These are phyloP conservation scores for Australoheros scitulus DNA, from an alignment of 2,113 vertebrate species.

Conservation along the genomic window DNA sequence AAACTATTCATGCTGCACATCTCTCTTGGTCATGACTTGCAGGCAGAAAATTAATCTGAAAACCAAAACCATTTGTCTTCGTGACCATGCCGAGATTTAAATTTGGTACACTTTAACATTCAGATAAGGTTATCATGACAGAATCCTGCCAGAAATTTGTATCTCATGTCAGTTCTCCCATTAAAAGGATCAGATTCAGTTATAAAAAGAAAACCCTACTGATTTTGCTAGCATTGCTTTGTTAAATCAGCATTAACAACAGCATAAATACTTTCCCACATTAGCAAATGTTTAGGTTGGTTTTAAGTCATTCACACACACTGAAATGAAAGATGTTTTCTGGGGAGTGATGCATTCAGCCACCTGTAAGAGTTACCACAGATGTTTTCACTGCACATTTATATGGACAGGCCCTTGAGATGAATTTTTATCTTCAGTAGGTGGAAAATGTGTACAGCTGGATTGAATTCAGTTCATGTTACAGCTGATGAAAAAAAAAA, in stretches of 20 bases:
- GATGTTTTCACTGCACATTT: neutral
- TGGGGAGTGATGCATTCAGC: too few species aligned
- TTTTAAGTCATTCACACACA: too few species aligned
- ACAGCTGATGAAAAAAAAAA: neutral
- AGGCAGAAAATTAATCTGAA: slow-evolving; percentile 41
- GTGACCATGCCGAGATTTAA: slow-evolving; percentile 7
- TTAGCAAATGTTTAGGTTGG: too few species aligned
- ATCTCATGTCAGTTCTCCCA: neutral
- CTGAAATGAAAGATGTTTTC: too few species aligned
- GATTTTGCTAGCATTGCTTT: neutral
- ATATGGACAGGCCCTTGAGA: neutral
- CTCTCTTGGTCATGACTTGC: slow-evolving; percentile 49
- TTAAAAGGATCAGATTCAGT: neutral
- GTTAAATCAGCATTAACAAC: neutral
- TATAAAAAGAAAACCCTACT: neutral
- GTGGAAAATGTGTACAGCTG: neutral
- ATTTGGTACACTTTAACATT: neutral
- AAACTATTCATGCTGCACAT: slow-evolving; percentile 52
- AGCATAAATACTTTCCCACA: too few species aligned
- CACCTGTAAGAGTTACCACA: too few species aligned
- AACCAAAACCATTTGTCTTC: slow-evolving; percentile 14
- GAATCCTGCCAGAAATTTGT: neutral
- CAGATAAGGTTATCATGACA: neutral
- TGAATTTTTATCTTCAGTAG: neutral
- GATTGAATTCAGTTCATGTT: neutral